Evolutionary conservation across 2,888 invertebrate species (phyloP), one percentile per base, ranked within the genome.

Genomic region (Orchesella flavescens): DNA sequence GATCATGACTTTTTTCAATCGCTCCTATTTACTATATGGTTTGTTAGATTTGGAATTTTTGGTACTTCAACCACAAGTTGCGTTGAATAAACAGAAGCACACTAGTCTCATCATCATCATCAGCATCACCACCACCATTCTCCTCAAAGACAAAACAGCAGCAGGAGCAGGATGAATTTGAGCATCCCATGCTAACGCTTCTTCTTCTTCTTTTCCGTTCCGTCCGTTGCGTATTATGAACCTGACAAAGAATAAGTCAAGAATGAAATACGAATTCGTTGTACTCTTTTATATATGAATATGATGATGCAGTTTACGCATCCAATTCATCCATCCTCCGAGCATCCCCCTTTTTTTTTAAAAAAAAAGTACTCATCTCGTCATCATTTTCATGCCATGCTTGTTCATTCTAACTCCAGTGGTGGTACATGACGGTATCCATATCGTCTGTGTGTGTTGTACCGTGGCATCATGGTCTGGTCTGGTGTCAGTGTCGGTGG

Each of bases 401-500:
- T 24, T 44, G 44, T 21, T 55, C 66, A n/a, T 73, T 73, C 44
- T 24, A 57, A 73, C 53, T 71, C 71, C 71, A 63, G 66, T 72
- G 72, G 78, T 79, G 78, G 78, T 77, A 57, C 66, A 46, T 61
- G 61, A 23, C 63, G 24, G 63, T 19, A 23, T 21, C 34, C 7
- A 43, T 19, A 17, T 23, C 43, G 49, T 72, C n/a, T 34, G 23
- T 24, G 23, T 61, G 2, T 34, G 34, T 34, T 34, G 34, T 34
- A 34, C 34, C 34, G 34, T 57, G 34, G n/a, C 13, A 23, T 24
- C 24, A 34, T 72, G 55, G 43, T 61, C 65, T 65, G 53, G 21
- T 21, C 24, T 34, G 59, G 65, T 66, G 66, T 66, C 66, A 19
- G 63, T 75, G 75, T 75, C 75, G 75, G 75, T 75, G 66, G 75